Percentiles rank a stretch among this genome's conserved stretches.
These are phyloP conservation scores for Acanthornis magna DNA, from an alignment of 2,797 vertebrate genomes.

Conservation along the genomic window DNA sequence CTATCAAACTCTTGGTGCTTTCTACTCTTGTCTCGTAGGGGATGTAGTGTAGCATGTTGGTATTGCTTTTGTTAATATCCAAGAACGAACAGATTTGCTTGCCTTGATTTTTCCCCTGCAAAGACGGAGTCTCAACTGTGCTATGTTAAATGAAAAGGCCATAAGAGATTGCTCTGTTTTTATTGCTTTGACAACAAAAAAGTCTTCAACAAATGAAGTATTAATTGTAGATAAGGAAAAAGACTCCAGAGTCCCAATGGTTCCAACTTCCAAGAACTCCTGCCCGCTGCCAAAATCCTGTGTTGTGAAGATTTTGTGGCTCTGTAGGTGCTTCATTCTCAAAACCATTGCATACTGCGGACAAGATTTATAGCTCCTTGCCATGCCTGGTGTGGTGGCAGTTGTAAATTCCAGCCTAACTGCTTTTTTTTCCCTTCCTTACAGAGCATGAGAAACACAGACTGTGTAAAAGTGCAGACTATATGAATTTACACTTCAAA, in stretches of 20 bases:
- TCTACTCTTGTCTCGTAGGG: not conserved
- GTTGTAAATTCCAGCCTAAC: not conserved
- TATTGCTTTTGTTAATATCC: not conserved
- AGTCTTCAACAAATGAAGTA: not conserved
- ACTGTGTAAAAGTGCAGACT: conserved; percentile 95
- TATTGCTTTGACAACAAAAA: not conserved
- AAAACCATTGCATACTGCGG: not conserved
- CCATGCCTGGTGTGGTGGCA: not conserved
- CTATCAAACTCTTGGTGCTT: not conserved
- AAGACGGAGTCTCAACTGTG: not conserved
- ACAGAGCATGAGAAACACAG: conserved; percentile 94
- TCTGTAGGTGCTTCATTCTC: not conserved
- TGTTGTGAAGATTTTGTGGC: not conserved
- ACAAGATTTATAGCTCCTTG: not conserved
- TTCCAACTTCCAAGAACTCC: not conserved
- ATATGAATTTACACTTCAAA: conserved; percentile 99
- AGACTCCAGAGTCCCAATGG: not conserved
- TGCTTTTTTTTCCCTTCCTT: not conserved
- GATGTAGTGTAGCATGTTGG: not conserved
- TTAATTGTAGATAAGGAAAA: not conserved
- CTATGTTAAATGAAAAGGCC: not conserved
- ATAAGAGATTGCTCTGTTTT: not conserved
- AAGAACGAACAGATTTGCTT: not conserved
- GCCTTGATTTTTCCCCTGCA: not conserved
- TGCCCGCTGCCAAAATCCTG: not conserved